phyloP scores from a whole-genome alignment of 2,113 vertebrate genomes.

The Nanger granti region DNA sequence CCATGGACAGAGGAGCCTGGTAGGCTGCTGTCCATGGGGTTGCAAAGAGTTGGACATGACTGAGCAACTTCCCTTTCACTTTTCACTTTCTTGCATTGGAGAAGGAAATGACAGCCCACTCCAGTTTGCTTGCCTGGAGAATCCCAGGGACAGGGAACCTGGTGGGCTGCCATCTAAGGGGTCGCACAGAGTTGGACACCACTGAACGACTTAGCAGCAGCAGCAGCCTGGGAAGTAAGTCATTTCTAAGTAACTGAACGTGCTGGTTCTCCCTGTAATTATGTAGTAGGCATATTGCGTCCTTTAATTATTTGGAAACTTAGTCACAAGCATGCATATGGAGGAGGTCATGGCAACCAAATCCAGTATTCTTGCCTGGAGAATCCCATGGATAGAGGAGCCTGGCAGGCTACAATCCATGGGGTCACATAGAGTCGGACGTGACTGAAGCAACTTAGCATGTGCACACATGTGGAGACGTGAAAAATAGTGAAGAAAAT shows the following conservation, averaged over 20 bases:
- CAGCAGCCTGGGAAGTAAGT: background rate
- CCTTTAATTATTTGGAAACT: conserved; percentile 44
- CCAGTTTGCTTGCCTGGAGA: background rate
- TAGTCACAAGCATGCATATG: background rate
- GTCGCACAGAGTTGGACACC: background rate
- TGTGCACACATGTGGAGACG: background rate
- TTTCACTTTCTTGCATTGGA: too few relatives aligned
- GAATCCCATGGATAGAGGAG: background rate
- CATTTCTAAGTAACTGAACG: conserved; percentile 13
- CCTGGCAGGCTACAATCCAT: background rate
- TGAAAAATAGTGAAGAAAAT: background rate
- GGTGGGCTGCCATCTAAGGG: background rate
- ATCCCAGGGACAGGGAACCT: background rate
- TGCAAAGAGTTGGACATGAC: accelerated
- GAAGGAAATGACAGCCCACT: background rate
- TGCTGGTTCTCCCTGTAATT: background rate
- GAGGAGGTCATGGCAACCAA: background rate
- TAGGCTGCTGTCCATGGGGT: too few relatives aligned
- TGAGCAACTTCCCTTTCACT: too few relatives aligned
- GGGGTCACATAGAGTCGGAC: background rate
- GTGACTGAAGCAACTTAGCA: background rate
- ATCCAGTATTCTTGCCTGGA: background rate
- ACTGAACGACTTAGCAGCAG: background rate
- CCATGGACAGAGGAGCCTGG: too few relatives aligned
- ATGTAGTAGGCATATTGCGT: background rate